These are phyloP conservation scores for Eptatretus atami DNA, from an alignment of 2,797 vertebrate genomes.

Conservation along the genomic window DNA sequence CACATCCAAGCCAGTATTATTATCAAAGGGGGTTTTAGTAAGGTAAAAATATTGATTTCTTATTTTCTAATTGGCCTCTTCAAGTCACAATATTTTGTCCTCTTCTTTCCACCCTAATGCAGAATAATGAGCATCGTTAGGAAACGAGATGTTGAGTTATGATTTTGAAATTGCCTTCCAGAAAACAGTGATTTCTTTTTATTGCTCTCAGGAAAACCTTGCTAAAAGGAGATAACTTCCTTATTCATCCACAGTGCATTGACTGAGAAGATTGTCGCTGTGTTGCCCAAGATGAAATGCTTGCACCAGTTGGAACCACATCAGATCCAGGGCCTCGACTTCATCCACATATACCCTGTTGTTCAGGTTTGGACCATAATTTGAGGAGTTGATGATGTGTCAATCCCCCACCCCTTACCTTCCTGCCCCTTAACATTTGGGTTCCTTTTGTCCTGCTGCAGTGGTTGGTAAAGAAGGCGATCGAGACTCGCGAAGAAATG, in stretches of 20 bases:
- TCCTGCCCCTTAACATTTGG: background rate
- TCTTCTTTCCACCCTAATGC: background rate
- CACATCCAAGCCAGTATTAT: no score
- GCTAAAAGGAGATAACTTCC: background rate
- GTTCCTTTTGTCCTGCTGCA: conserved; percentile 12
- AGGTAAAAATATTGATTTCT: no score
- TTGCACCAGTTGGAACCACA: conserved; percentile 79
- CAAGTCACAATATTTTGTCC: background rate
- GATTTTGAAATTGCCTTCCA: background rate
- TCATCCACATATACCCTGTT: conserved; percentile 91
- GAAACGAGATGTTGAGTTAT: background rate
- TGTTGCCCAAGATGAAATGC: conserved; percentile 86
- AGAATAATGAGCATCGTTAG: background rate
- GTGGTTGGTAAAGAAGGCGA: conserved; percentile 93
- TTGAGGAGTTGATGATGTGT: no score
- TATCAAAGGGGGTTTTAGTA: no score
- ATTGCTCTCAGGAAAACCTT: background rate
- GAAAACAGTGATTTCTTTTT: background rate
- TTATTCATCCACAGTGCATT: conserved; percentile 27
- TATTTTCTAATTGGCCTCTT: no score
- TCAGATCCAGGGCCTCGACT: conserved; percentile 90
- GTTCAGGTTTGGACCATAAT: conserved; percentile 27
- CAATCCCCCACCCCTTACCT: no score
- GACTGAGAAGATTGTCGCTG: conserved; percentile 87
- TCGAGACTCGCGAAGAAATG: conserved; percentile 86